phyloP scores from a whole-genome alignment of 2,113 vertebrate genomes.

The Ochotona princeps region DNA sequence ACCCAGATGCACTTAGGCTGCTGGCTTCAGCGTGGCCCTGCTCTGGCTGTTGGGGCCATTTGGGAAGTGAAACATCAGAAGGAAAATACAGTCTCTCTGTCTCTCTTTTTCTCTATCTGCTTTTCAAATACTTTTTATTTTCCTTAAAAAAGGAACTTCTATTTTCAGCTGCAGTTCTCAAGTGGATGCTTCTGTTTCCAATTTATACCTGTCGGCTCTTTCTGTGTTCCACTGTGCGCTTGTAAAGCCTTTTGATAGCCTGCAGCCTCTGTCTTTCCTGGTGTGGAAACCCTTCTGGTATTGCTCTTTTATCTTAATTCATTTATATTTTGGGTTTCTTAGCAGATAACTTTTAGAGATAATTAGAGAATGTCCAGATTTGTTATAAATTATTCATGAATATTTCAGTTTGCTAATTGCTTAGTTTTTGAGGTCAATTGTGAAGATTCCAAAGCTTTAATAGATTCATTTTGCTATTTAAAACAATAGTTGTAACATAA shows the following conservation, averaged over 20 bases:
- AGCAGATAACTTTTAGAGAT: slow-evolving; percentile 22
- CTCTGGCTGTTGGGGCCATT: no score
- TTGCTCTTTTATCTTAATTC: background rate
- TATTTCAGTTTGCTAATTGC: slow-evolving; percentile 34
- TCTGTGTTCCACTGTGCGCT: background rate
- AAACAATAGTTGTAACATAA: background rate
- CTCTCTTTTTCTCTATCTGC: no score
- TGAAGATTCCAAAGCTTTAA: background rate
- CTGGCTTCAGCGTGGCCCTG: no score
- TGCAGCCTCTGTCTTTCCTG: background rate
- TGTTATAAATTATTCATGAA: slow-evolving; percentile 16
- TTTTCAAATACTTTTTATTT: no score
- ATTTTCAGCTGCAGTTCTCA: slow-evolving; percentile 13
- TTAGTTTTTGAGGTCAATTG: slow-evolving; percentile 52
- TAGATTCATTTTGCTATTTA: slow-evolving; percentile 4
- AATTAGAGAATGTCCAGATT: background rate
- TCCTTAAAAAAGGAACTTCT: background rate
- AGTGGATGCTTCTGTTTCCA: background rate
- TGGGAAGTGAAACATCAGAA: no score
- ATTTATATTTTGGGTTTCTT: slow-evolving; percentile 23
- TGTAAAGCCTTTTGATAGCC: background rate
- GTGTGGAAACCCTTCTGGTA: slow-evolving; percentile 4
- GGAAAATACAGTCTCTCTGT: no score
- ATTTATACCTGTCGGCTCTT: background rate
- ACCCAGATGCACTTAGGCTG: no score